Conservation (phyloP, 2,888 invertebrate species). For the Willowsia nigromaculata region DNA sequence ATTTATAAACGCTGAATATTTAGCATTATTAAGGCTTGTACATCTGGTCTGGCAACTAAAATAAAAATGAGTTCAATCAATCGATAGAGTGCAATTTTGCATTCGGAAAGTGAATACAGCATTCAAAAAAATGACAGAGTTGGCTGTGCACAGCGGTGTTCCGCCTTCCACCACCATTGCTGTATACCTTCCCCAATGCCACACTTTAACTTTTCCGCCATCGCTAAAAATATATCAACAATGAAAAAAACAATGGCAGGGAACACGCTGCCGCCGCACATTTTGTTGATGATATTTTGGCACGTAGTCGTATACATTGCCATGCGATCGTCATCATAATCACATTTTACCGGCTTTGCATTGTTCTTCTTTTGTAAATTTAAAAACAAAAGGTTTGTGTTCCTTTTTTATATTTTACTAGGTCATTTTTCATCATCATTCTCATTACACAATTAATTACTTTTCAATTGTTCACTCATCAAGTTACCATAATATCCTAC, state of each 20-base stretch:
- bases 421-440: conserved; percentile 19
- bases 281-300: not conserved
- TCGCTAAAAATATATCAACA: too few relatives aligned
- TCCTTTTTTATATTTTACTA: not conserved
- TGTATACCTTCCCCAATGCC: not conserved
- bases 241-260: too few relatives aligned
- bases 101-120: too few relatives aligned
- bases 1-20: too few relatives aligned
- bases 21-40: too few relatives aligned
- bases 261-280: too few relatives aligned
- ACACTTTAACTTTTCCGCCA: not conserved
- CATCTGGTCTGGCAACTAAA: too few relatives aligned
- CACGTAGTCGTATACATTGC: not conserved
- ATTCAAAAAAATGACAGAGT: not conserved
- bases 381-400: not conserved
- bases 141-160: not conserved
- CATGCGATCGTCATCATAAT: not conserved
- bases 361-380: not conserved
- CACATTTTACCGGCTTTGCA: not conserved
- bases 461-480: conserved; percentile 20
- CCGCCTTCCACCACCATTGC: not conserved
- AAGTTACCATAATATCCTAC: too few relatives aligned
- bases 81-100: too few relatives aligned
- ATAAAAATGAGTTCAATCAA: not conserved
- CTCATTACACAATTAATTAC: not conserved